Percentiles rank a stretch among this genome's conserved stretches.
Conservation (phyloP, 1,140 invertebrate genomes). For the Philopotamus ludificatus region DNA sequence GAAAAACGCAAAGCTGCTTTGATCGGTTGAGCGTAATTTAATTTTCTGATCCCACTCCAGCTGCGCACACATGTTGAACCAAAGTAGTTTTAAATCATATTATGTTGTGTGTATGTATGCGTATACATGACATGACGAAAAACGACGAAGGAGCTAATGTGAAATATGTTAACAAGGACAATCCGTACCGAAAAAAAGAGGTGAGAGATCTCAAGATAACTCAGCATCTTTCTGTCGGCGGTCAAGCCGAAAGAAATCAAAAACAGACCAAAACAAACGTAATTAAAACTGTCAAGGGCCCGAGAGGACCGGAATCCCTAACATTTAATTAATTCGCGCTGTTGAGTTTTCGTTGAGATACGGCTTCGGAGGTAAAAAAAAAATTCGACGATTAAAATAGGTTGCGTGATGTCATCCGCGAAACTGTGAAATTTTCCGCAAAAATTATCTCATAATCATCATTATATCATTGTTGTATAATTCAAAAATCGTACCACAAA, state of each 20-base stretch:
- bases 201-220: slow-evolving; percentile 20
- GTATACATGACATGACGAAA: background rate
- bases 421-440: too few species aligned
- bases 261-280: slow-evolving; percentile 31
- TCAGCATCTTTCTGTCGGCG: slow-evolving; percentile 21
- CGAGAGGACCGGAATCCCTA: slow-evolving; percentile 28
- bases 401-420: too few species aligned
- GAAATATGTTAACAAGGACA: slow-evolving; percentile 1
- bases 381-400: too few species aligned
- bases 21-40: slow-evolving; percentile 40
- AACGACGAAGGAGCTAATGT: background rate
- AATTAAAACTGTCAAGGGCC: slow-evolving; percentile 39
- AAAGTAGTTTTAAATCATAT: too few species aligned
- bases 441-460: too few species aligned
- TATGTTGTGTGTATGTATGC: background rate
- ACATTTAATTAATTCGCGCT: slow-evolving; percentile 36
- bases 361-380: too few species aligned
- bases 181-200: slow-evolving; percentile 16
- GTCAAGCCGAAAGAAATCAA: slow-evolving; percentile 14
- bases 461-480: too few species aligned
- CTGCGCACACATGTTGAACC: background rate
- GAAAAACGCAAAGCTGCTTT: slow-evolving; percentile 24
- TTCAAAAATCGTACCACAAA: too few species aligned
- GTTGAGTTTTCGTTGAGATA: too few species aligned
- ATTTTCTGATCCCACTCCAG: slow-evolving; percentile 27